Evolutionary conservation across 2,888 invertebrate genomes (phyloP), one percentile per base, ranked within the genome.

Genomic region (Himalopsyche kuldschensis): DNA sequence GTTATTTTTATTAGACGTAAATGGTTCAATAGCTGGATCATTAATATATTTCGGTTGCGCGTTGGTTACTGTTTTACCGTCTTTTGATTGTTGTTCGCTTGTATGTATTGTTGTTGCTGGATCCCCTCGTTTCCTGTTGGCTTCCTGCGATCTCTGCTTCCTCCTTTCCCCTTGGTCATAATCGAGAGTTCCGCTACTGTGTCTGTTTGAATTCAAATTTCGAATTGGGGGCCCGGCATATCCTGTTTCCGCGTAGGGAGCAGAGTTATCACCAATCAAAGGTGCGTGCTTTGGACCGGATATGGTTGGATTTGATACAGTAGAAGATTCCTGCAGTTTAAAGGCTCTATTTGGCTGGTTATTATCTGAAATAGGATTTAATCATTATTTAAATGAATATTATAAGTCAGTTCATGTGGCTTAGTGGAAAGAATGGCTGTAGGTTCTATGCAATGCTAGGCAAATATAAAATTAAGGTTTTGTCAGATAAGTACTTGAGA

Each of bases 201-300:
- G 77, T 35, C 69, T 46, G 82, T 79, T 82, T 80, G 84, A 82
- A 82, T 82, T 85, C 78, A 81, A 75, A 79, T 82, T 81, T 77
- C 77, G 83, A 81, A 76, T 79, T 82, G 82, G 83, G 86, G 84
- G 84, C 81, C 85, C 81, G 80, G 75, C 48, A 81, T 85, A 83
- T 86, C 86, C 86, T 86, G 86, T 79, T 81, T 85, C 86, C 82
- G 84, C 63, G 77, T 75, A 78, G 76, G 76, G 82, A 31, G 55
- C 78, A 31, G 76, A 48, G 75, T 63, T 79, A 69, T 79, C 78
- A 75, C 80, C 79, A 84, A 84, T 84, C 82, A 82, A 35, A 32
- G 78, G 75, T 46, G 82, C 48, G 81, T 76, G 77, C 79, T 79
- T 75, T 17, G 77, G 79, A 46, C 79, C 84, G 84, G 84, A 84